These are phyloP conservation scores for Amphiura filiformis DNA, from an alignment of 35 echinoderm and acorn worm genomes.

Conservation along the genomic window DNA sequence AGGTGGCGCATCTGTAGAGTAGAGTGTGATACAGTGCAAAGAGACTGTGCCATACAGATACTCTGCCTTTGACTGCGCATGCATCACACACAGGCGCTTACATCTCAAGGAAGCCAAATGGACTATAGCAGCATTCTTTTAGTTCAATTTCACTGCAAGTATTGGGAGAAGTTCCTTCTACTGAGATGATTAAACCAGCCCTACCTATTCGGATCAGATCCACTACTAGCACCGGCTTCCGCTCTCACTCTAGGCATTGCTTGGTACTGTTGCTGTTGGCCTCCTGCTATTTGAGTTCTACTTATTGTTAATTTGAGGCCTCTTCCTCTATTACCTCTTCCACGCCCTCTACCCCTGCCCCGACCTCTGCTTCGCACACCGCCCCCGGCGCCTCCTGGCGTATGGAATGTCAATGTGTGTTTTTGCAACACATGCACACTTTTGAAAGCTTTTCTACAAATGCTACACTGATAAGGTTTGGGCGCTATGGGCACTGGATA, in stretches of 20 bases:
- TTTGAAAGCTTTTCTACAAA: constrained; percentile 11
- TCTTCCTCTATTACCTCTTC: neutral
- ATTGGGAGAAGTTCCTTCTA: no score
- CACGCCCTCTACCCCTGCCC: neutral
- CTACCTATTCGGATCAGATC: neutral
- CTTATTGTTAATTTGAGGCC: neutral
- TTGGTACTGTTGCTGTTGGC: neutral
- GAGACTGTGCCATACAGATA: no score
- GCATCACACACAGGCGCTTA: no score
- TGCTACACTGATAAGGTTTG: neutral
- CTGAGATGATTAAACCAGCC: no score
- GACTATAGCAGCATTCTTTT: no score
- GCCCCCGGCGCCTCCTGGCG: neutral
- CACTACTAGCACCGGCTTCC: neutral
- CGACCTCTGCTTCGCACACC: neutral
- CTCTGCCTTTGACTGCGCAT: no score
- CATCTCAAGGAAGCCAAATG: no score
- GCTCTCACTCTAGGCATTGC: neutral
- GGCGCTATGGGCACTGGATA: neutral
- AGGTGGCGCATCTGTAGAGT: no score
- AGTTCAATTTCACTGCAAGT: no score
- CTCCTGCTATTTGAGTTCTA: neutral
- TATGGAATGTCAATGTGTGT: constrained; percentile 11
- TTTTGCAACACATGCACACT: constrained; percentile 6
- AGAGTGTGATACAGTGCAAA: no score